phyloP scores from a whole-genome alignment of 2,888 invertebrate genomes.

The Tipula helvola region DNA sequence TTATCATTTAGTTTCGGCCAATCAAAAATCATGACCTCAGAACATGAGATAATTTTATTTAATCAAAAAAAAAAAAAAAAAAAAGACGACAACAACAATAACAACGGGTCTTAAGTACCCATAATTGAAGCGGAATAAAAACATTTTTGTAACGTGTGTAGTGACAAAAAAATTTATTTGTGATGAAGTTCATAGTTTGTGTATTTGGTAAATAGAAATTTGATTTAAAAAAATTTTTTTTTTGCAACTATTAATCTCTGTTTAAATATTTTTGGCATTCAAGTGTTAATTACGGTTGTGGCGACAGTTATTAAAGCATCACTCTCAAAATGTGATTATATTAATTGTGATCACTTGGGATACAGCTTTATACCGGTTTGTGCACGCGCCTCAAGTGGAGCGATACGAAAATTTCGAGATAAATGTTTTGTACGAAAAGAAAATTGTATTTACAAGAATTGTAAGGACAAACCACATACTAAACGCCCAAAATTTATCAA shows the following conservation, averaged over 20 bases:
- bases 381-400: neutral
- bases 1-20: neutral
- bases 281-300: neutral
- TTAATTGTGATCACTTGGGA: neutral
- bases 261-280: neutral
- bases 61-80: neutral
- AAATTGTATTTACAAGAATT: neutral
- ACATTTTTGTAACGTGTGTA: neutral
- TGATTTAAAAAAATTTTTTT: neutral
- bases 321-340: neutral
- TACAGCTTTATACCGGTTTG: neutral
- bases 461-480: neutral
- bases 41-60: neutral
- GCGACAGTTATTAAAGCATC: neutral
- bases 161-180: neutral
- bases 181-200: constrained; percentile 4
- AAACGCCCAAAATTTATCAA: neutral
- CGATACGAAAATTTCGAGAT: neutral
- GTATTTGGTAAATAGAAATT: neutral
- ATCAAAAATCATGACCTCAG: neutral
- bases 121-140: neutral
- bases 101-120: neutral
- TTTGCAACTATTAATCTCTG: neutral
- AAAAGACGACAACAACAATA: neutral
- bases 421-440: neutral